Base-by-base conservation (phyloP, 2,797 vertebrate genomes). In the Xenentodon cancila region DNA sequence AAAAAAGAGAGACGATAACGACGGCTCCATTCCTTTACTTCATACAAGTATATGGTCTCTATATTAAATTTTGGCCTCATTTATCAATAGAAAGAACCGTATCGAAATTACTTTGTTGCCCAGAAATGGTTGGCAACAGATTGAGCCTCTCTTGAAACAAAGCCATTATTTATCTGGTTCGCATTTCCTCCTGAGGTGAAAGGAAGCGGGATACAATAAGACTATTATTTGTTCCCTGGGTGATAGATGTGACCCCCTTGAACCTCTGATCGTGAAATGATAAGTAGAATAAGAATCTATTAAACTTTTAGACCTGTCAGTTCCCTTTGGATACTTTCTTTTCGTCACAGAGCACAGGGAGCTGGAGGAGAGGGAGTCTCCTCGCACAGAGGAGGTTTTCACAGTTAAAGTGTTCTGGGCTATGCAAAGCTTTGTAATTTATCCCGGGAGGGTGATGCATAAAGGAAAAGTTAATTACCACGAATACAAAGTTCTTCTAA, bases 41-140 rank as follows among this genome's bases (percentile, higher is more conserved):
- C 76, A 66, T 56, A 64, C 56, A 1, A 79, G 75, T 88, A 92
- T 89, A 92, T 87, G 88, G 90, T 77, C 77, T 86, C 77, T 90
- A 85, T 92, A 92, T 91, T 89, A 88, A 82, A 90, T 92, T 82
- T 84, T 77, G 84, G 55, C 56, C 62, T 79, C 80, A 91, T 91
- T 85, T 89, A 90, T 92, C 91, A 92, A 89, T 92, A 88, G 71
- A 76, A 84, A 85, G 83, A 89, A 73, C 40, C 65, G 75, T 80
- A 84, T 89, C 68, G 70, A 91, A 93, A 92, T 91, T 74, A 90
- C 85, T 90, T 92, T 87, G 86, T 86, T 90, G 88, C 85, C 80
- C 84, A 79, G 88, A 90, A 91, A 90, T 90, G 51, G 73, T 76
- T 80, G 72, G 80, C 75, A 89, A 90, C 88, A 83, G 82, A 92